These are phyloP conservation scores for Arenaria interpres DNA, from an alignment of 2,113 vertebrate species.

Conservation along the genomic window DNA sequence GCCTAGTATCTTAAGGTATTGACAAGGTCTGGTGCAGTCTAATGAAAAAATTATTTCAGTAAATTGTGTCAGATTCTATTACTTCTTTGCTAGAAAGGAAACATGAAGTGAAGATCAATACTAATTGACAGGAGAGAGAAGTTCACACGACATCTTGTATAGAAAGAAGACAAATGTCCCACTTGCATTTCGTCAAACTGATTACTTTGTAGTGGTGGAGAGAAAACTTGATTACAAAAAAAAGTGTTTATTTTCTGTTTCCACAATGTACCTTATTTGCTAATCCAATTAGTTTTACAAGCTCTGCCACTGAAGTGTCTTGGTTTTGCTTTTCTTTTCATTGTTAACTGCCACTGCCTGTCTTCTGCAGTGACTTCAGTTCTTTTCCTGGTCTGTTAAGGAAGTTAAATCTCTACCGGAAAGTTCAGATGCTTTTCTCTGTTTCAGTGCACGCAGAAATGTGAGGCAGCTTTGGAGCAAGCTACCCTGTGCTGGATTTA, in stretches of 20 bases:
- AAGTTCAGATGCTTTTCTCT: neutral
- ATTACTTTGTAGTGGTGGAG: neutral
- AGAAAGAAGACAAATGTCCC: neutral
- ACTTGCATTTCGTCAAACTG: neutral
- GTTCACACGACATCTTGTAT: neutral
- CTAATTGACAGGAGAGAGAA: slow-evolving; percentile 4
- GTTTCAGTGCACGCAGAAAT: neutral
- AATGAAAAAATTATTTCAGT: slow-evolving; percentile 23
- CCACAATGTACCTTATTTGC: neutral
- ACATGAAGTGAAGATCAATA: neutral
- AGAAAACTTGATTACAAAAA: slow-evolving; percentile 12
- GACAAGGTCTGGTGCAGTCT: neutral
- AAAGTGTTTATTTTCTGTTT: neutral
- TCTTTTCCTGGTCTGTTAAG: neutral
- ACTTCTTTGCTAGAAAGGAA: neutral
- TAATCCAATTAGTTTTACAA: neutral
- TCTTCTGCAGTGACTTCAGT: neutral
- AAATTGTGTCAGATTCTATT: slow-evolving; percentile 9
- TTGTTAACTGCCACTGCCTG: neutral
- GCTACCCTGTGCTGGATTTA: neutral
- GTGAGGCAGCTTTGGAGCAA: neutral
- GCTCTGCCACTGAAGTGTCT: neutral
- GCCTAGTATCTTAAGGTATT: neutral
- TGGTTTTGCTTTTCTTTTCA: neutral
- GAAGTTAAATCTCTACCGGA: neutral